Evolutionary conservation across 2,797 vertebrate species (phyloP).

Genomic region (Gambelia wislizenii): DNA sequence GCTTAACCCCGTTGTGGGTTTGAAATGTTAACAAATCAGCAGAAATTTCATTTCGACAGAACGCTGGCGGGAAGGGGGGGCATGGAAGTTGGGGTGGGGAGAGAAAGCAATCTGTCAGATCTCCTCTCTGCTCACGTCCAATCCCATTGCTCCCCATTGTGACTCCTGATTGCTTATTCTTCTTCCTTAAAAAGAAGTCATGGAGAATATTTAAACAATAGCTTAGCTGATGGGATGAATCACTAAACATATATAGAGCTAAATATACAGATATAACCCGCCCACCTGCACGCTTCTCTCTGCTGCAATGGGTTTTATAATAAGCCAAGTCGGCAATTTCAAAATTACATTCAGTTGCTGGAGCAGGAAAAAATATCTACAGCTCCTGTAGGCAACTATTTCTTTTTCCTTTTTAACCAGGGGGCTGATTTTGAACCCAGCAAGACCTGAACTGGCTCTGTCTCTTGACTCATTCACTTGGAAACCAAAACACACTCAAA

Average conservation of each 20-base stretch:
- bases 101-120: neutral
- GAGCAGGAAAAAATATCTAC: neutral
- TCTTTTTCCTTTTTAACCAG: neutral
- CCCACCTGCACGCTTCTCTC: neutral
- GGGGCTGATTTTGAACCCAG: neutral
- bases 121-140: neutral
- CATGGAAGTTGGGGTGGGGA: too few relatives aligned
- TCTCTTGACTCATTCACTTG: neutral
- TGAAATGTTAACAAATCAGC: constrained; percentile 42
- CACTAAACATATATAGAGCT: constrained; percentile 21
- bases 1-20: constrained; percentile 9
- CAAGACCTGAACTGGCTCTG: too few relatives aligned
- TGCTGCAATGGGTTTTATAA: neutral
- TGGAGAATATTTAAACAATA: constrained; percentile 36
- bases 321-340: constrained; percentile 21
- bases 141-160: constrained; percentile 21
- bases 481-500: neutral
- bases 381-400: neutral
- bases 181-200: constrained; percentile 45
- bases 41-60: constrained; percentile 26
- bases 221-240: constrained; percentile 34
- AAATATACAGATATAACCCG: constrained; percentile 19
- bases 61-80: fast-evolving
- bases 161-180: constrained; percentile 38
- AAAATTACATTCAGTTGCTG: neutral